A percentile compares a stretch with the other conserved stretches of the same genome.
phyloP scores from a whole-genome alignment of 2,797 vertebrate genomes.

The Zonotrichia albicollis region DNA sequence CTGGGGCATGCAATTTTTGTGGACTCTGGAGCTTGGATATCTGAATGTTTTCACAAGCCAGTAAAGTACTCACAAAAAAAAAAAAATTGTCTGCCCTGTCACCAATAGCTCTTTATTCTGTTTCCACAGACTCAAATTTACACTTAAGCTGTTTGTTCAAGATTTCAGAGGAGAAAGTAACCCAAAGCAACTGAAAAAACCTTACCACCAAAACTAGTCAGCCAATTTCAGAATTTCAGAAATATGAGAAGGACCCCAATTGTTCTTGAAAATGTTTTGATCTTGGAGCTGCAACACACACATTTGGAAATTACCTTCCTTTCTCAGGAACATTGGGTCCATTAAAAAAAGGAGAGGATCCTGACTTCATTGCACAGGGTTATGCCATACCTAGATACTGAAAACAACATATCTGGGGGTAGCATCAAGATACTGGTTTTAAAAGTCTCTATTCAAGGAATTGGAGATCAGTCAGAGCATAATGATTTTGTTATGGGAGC shows the following conservation, averaged over 20 bases:
- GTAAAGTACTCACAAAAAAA: neutral
- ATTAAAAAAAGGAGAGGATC: neutral
- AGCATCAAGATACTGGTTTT: neutral
- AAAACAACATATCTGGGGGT: neutral
- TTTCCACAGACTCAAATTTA: neutral
- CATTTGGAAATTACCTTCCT: neutral
- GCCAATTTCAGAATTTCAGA: neutral
- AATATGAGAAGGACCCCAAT: neutral
- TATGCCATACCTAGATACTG: neutral
- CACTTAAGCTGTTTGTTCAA: neutral
- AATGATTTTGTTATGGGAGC: neutral
- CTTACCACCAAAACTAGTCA: fast-evolving
- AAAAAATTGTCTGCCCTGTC: neutral
- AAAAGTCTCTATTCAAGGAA: neutral
- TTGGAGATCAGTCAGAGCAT: neutral
- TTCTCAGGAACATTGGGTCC: neutral
- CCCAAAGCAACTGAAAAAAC: neutral
- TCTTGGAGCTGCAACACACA: neutral
- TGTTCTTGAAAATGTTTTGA: neutral
- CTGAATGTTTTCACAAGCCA: neutral
- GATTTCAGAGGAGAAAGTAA: neutral
- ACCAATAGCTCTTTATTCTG: neutral
- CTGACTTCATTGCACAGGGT: neutral
- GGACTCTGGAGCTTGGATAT: neutral
- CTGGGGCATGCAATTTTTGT: neutral